phyloP scores from a whole-genome alignment of 2,113 vertebrate species.

The Rhinogobius similis region DNA sequence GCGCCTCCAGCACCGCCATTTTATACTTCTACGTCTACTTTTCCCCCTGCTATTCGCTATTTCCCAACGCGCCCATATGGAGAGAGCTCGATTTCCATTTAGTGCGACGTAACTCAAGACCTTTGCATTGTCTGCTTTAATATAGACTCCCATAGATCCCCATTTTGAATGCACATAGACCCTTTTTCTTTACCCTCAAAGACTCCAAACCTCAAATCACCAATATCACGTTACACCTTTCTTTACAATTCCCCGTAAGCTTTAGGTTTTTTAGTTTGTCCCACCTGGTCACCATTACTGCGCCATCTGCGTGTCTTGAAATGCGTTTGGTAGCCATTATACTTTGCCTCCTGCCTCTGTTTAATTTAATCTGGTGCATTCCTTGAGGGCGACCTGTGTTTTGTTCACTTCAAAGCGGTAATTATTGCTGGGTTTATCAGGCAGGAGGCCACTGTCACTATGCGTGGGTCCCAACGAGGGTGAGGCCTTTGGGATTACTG shows the following conservation, averaged over 20 bases:
- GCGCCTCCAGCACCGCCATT: not conserved
- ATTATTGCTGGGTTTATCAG: not conserved
- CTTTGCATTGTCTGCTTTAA: not conserved
- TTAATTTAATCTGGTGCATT: slow-evolving; percentile 5
- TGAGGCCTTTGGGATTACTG: not conserved
- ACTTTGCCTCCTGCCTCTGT: not conserved
- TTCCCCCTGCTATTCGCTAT: not conserved
- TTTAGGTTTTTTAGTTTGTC: not conserved
- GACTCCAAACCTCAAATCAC: not conserved
- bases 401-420: slow-evolving; percentile 6
- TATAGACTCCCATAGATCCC: not conserved
- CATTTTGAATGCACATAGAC: not conserved
- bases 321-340: slow-evolving; percentile 4
- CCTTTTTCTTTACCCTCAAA: slow-evolving; percentile 1
- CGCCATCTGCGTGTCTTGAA: not conserved
- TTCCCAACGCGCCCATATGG: not conserved
- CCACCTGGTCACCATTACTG: slow-evolving; percentile 10
- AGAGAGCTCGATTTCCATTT: not conserved
- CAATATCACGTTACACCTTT: not conserved
- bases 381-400: not conserved
- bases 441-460: not conserved
- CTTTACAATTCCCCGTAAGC: not conserved
- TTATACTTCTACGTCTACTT: not conserved
- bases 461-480: not conserved
- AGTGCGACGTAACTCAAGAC: not conserved